phyloP scores from a whole-genome alignment of 1,140 invertebrate genomes.

The Drosophila mauritiana region DNA sequence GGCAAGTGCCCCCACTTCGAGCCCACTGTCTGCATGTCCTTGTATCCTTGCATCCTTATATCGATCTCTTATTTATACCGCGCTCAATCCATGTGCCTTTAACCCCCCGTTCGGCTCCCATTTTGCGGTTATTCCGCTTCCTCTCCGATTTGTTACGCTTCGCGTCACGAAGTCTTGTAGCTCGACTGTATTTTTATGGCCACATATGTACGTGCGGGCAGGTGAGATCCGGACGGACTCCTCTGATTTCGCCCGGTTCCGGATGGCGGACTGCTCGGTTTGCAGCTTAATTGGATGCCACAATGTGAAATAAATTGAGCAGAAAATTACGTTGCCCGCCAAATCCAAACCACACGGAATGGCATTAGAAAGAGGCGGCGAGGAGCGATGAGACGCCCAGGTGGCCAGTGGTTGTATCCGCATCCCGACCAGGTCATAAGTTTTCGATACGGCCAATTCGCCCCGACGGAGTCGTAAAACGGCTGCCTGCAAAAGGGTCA shows the following conservation, averaged over 20 bases:
- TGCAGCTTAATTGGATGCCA: slow-evolving; percentile 84
- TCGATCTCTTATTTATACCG: slow-evolving; percentile 46
- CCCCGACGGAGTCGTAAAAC: slow-evolving; percentile 66
- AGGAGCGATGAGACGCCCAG: slow-evolving; percentile 9
- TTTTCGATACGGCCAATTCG: slow-evolving; percentile 53
- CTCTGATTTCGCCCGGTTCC: slow-evolving; percentile 15
- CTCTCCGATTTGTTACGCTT: slow-evolving; percentile 54
- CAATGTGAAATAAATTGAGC: slow-evolving; percentile 85
- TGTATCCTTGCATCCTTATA: background rate
- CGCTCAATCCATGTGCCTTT: slow-evolving; percentile 31
- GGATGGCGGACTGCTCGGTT: slow-evolving; percentile 29
- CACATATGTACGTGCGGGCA: slow-evolving; percentile 18
- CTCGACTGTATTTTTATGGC: slow-evolving; percentile 41
- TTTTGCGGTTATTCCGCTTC: slow-evolving; percentile 58
- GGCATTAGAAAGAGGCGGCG: slow-evolving; percentile 32
- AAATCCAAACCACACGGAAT: slow-evolving; percentile 69
- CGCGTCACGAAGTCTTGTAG: slow-evolving; percentile 22
- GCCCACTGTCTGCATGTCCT: background rate
- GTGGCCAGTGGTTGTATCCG: background rate
- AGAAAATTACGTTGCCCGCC: slow-evolving; percentile 84
- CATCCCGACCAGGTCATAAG: slow-evolving; percentile 25
- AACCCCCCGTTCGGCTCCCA: slow-evolving; percentile 32
- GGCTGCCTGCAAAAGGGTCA: background rate
- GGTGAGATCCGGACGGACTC: slow-evolving; percentile 14
- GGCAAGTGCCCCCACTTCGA: background rate